Percentiles rank a stretch among this genome's conserved stretches.
phyloP scores from a whole-genome alignment of 1,140 invertebrate species.

The Lucilia cuprina region DNA sequence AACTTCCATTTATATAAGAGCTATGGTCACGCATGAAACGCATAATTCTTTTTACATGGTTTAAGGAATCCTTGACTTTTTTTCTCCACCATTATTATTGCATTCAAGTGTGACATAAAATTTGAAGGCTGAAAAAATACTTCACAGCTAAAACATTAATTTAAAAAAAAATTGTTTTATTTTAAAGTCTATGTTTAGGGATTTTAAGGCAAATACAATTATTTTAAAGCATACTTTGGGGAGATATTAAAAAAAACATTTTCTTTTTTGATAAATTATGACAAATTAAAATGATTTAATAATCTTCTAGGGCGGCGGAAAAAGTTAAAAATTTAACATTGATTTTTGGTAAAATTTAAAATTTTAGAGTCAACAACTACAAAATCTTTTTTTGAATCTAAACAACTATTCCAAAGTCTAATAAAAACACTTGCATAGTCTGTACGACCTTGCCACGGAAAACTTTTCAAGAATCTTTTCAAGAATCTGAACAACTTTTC shows the following conservation, averaged over 20 bases:
- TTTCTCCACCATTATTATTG: neutral
- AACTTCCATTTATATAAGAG: neutral
- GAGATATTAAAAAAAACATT: neutral
- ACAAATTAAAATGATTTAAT: neutral
- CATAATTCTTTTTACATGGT: neutral
- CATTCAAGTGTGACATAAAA: constrained; percentile 17
- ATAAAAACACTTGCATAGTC: too few relatives aligned
- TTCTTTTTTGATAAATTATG: neutral
- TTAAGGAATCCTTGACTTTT: neutral
- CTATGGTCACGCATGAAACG: constrained; percentile 10
- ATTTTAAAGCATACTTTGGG: constrained; percentile 3
- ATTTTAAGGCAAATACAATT: neutral
- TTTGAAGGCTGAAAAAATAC: neutral
- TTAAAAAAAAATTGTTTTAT: neutral
- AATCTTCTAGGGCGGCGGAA: neutral
- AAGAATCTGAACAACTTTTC: too few relatives aligned
- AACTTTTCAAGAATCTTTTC: too few relatives aligned
- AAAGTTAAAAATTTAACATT: too few relatives aligned
- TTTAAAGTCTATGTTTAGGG: neutral
- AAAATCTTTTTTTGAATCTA: too few relatives aligned
- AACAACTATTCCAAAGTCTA: too few relatives aligned
- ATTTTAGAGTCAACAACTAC: too few relatives aligned
- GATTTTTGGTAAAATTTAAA: too few relatives aligned
- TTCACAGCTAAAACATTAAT: too few relatives aligned
- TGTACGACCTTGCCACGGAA: too few relatives aligned